Evolutionary conservation across 2,113 vertebrate species (phyloP).

Genomic region (Xiphophorus maculatus): DNA sequence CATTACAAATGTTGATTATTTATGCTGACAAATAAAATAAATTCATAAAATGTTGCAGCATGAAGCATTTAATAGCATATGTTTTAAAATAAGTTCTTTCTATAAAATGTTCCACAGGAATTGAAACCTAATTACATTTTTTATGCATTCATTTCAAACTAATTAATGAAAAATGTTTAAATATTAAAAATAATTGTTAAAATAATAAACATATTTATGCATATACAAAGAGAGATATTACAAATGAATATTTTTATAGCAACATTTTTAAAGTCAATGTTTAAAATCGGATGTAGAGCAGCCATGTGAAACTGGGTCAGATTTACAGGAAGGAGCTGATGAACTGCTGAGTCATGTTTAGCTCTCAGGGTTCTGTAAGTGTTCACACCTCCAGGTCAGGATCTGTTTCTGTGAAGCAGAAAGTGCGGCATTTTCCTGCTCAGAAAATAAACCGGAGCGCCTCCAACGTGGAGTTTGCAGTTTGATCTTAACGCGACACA

Average conservation of each 20-base stretch:
- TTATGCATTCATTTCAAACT: no score
- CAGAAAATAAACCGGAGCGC: neutral
- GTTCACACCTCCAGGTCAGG: constrained; percentile 3
- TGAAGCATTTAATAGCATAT: no score
- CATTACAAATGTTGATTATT: no score
- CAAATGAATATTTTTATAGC: no score
- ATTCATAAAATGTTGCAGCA: no score
- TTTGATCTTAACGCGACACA: neutral
- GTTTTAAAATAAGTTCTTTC: no score
- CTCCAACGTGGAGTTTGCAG: neutral
- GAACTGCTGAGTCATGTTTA: constrained; percentile 1
- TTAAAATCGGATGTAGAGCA: neutral
- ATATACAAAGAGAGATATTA: no score
- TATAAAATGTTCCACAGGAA: neutral
- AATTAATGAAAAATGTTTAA: no score
- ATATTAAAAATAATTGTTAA: no score
- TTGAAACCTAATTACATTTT: no score
- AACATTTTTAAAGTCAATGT: no score
- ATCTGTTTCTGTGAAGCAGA: neutral
- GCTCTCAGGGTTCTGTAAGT: neutral
- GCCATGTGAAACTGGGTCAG: neutral
- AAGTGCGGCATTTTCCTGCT: neutral
- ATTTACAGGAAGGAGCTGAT: neutral
- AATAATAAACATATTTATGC: no score
- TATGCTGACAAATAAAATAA: neutral